phyloP scores from a whole-genome alignment of 1,140 invertebrate genomes.

The Caenorhabditis brenneri region DNA sequence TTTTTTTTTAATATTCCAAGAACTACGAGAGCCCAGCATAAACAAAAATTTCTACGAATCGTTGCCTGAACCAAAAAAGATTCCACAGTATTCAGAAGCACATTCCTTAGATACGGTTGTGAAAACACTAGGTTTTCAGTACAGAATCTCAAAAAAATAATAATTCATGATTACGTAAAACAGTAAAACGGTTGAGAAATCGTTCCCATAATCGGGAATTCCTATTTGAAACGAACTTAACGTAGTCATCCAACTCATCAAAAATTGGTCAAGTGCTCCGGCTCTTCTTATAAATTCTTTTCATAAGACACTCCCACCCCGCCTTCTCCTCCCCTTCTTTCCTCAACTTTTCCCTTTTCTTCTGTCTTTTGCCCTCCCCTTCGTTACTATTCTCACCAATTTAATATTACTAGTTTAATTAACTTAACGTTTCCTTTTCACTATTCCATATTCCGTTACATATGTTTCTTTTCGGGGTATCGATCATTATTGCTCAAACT shows the following conservation, averaged over 20 bases:
- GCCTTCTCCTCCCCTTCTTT: background rate
- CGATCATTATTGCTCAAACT: background rate
- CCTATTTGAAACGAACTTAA: background rate
- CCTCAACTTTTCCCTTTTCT: background rate
- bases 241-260: background rate
- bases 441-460: background rate
- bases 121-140: no score
- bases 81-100: no score
- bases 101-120: no score
- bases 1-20: no score
- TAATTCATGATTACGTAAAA: no score
- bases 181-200: no score
- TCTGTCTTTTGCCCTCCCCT: background rate
- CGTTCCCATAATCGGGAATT: slow-evolving; percentile 11
- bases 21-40: no score
- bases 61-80: no score
- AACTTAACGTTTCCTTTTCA: slow-evolving; percentile 17
- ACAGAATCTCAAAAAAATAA: no score
- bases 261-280: slow-evolving; percentile 38
- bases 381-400: background rate
- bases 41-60: no score
- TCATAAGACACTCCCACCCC: background rate
- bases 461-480: background rate
- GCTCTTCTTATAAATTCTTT: slow-evolving; percentile 38
- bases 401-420: slow-evolving; percentile 41